Evolutionary conservation across 1,140 invertebrate species (phyloP).

Genomic region (Diabrotica virgifera): DNA sequence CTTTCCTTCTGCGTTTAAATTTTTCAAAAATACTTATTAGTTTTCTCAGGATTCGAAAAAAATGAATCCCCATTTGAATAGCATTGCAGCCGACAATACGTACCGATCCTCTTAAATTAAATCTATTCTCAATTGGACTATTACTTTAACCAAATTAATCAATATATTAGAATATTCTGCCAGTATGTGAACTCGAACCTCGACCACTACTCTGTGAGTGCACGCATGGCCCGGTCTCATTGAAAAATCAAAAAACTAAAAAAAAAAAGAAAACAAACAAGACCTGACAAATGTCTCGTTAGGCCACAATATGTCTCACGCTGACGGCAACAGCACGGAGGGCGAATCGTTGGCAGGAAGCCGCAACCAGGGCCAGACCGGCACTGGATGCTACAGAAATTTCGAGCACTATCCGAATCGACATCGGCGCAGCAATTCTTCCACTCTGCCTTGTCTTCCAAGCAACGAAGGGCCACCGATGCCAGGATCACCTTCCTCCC

Average conservation of each 20-base stretch:
- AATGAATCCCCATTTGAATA: too few relatives aligned
- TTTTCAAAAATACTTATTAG: too few relatives aligned
- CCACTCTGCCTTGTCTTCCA: conserved; percentile 59
- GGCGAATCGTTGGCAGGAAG: conserved; percentile 67
- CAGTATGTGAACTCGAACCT: neutral
- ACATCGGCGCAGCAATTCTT: conserved; percentile 60
- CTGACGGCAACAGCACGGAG: conserved; percentile 81
- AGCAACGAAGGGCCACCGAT: conserved; percentile 50
- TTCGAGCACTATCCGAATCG: conserved; percentile 71
- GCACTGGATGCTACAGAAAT: conserved; percentile 79
- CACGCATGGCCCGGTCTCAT: conserved; percentile 8
- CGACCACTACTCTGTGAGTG: neutral
- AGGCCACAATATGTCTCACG: conserved; percentile 89
- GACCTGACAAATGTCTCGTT: conserved; percentile 41
- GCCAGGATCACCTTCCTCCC: conserved; percentile 45
- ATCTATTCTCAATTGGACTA: too few relatives aligned
- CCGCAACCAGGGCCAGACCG: conserved; percentile 67
- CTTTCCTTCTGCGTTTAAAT: too few relatives aligned
- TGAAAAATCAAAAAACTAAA: neutral
- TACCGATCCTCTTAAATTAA: too few relatives aligned
- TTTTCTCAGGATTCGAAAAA: too few relatives aligned
- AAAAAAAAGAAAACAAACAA: neutral
- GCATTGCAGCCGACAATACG: too few relatives aligned
- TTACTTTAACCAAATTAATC: too few relatives aligned
- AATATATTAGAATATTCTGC: neutral